Base-by-base conservation (phyloP, 2,797 vertebrate species). In the Adrianichthys oophorus region DNA sequence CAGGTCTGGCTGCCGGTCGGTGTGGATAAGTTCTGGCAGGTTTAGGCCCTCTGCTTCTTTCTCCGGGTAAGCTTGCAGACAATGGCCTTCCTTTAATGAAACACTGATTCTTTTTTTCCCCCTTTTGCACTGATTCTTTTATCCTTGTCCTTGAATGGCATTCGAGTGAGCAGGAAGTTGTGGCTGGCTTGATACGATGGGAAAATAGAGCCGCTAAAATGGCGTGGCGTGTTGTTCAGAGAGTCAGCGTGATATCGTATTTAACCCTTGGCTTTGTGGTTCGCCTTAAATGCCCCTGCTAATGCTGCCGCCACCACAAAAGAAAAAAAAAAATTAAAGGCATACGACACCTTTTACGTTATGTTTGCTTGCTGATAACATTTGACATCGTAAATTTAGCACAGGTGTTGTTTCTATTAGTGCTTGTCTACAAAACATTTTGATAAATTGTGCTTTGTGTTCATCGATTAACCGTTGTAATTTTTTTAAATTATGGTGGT, bases 11-110 rank as follows among this genome's bases (percentile, higher is more conserved):
- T 85, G 78, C 72, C 89, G 92, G 91, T 92, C 89, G 70, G 72
- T 76, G 84, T 88, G 91, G 93, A 92, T 92, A 91, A 87, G 90
- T 93, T 92, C 81, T 91, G 91, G 92, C 92, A 90, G 89, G 87
- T 89, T 89, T 86, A 86, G 85, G 83, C 83, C 87, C 89, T 84
- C 76, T 68, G 74, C 77, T 70, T 84, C 86, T 92, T 90, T 91
- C 87, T 86, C 41, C 64, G 87, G 90, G 90, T 94, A 92, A 95
- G 91, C 78, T 86, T 64, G 67, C 70, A 84, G 73, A 91, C 89
- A 92, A 88, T 90, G 89, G 92, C 89, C 91, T 93, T 93, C 89
- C 85, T 68, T 79, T 92, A 91, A 89, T 78, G 73, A 86, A 92
- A 86, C 74, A 58, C 67, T 59, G 73, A 85, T 80, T 82, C 73